A percentile compares a stretch with the other conserved stretches of the same genome.
These are phyloP conservation scores for Indicator maculatus DNA, from an alignment of 2,113 vertebrate genomes.

Conservation along the genomic window DNA sequence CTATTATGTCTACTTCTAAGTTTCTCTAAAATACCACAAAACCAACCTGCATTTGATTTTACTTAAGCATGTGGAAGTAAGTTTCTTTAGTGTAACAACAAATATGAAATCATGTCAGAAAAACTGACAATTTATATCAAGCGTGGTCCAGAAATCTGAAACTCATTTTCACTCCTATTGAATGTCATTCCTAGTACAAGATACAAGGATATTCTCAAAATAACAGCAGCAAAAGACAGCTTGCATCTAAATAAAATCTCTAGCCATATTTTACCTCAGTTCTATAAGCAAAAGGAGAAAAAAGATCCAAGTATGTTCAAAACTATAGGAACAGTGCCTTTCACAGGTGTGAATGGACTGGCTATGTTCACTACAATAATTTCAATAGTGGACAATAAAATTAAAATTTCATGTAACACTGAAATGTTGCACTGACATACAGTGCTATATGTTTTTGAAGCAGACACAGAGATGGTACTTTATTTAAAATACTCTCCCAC, in stretches of 20 bases:
- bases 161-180: not conserved
- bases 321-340: not conserved
- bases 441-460: not conserved
- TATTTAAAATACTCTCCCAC: not conserved
- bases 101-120: not conserved
- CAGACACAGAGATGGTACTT: not conserved
- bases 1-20: not conserved
- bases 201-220: not conserved
- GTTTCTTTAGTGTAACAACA: not conserved
- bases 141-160: not conserved
- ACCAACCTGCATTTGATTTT: not conserved
- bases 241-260: not conserved
- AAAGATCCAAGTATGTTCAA: not conserved
- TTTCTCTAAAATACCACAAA: not conserved
- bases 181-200: not conserved
- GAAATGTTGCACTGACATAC: not conserved
- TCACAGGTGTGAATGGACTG: not conserved
- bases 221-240: not conserved
- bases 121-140: not conserved
- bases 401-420: not conserved
- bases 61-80: not conserved
- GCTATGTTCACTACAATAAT: not conserved
- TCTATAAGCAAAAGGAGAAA: not conserved
- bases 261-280: not conserved
- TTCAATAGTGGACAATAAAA: not conserved